These are phyloP conservation scores for Syngnathus rostellatus DNA, from an alignment of 2,797 vertebrate species.

Conservation along the genomic window DNA sequence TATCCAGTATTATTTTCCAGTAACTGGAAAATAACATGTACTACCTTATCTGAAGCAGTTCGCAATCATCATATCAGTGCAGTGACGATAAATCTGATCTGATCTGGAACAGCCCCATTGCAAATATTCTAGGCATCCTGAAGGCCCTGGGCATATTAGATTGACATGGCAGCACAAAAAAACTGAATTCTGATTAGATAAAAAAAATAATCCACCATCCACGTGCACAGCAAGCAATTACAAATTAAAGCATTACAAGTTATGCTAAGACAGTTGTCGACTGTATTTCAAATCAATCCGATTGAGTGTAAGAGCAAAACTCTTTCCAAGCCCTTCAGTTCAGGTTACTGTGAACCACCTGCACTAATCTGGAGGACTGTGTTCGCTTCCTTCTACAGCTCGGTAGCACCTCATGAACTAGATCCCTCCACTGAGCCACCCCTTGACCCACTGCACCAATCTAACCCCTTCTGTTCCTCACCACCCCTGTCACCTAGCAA, in stretches of 20 bases:
- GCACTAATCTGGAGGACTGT: conserved; percentile 76
- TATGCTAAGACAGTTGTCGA: not conserved
- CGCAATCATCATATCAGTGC: not conserved
- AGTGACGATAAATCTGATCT: not conserved
- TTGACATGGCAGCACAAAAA: not conserved
- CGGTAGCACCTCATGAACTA: conserved; percentile 82
- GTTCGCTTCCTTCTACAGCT: conserved; percentile 88
- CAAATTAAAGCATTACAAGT: not conserved
- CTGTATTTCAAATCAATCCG: not conserved
- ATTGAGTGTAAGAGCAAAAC: not conserved
- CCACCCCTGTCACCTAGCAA: conserved; percentile 71
- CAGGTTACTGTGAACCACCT: conserved; percentile 22
- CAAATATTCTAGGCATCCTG: not conserved
- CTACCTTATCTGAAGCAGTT: too few species aligned
- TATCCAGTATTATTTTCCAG: too few species aligned
- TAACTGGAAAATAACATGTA: too few species aligned
- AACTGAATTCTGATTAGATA: not conserved
- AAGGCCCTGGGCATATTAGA: not conserved
- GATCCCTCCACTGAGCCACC: conserved; percentile 70
- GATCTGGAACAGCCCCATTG: not conserved
- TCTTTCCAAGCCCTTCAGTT: conserved; percentile 8
- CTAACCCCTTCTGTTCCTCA: conserved; percentile 69
- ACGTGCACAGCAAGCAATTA: not conserved
- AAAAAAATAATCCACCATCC: not conserved
- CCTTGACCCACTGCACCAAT: conserved; percentile 60